Conservation (phyloP, 2,888 invertebrate species). For the Drosophila engyochracea region DNA sequence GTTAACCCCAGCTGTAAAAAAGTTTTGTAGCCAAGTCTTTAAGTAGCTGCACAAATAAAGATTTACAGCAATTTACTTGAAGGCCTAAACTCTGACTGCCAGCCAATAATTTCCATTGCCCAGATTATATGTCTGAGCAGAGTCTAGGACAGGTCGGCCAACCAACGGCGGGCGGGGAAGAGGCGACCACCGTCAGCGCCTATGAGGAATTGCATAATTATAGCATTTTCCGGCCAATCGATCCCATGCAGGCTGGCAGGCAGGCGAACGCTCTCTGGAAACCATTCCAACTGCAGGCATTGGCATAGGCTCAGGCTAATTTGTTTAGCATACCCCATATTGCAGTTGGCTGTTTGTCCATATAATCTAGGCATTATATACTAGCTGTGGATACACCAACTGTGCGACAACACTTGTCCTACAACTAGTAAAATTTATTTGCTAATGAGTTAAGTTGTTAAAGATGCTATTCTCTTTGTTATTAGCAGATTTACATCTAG, state of each 20-base stretch:
- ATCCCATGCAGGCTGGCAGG: conserved; percentile 22
- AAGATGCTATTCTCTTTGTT: background rate
- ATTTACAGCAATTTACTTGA: conserved; percentile 78
- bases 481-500: conserved; percentile 1
- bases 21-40: conserved; percentile 54
- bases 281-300: conserved; percentile 17
- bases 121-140: conserved; percentile 64
- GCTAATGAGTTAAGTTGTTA: conserved; percentile 8
- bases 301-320: conserved; percentile 63
- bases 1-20: conserved; percentile 67
- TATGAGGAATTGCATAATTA: conserved; percentile 84
- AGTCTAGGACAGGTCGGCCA: background rate
- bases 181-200: conserved; percentile 82
- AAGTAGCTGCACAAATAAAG: conserved; percentile 81
- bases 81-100: conserved; percentile 60
- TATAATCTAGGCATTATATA: conserved; percentile 56
- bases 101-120: conserved; percentile 76
- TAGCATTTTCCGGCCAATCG: conserved; percentile 72
- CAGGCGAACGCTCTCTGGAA: conserved; percentile 15
- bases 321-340: conserved; percentile 62
- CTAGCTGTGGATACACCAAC: conserved; percentile 20
- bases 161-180: conserved; percentile 18
- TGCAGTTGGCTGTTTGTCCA: conserved; percentile 51
- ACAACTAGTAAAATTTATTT: conserved; percentile 11
- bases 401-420: conserved; percentile 7